Percentiles rank a stretch among this genome's conserved stretches.
phyloP scores from a whole-genome alignment of 2,888 invertebrate species.

The Tetranychus piercei region DNA sequence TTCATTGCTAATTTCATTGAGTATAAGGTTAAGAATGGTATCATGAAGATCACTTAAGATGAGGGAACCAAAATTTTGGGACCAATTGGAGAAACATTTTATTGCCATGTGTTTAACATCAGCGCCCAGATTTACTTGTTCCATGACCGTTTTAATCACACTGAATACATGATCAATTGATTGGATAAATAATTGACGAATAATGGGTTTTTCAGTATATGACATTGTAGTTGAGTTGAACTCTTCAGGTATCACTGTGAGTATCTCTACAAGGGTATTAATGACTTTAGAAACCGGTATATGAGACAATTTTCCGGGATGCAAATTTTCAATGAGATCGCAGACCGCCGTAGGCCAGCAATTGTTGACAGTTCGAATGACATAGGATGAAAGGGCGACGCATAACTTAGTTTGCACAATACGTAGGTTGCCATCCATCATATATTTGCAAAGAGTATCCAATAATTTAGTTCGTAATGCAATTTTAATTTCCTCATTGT shows the following conservation, averaged over 20 bases:
- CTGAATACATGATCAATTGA: slow-evolving; percentile 30
- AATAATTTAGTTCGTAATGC: slow-evolving; percentile 56
- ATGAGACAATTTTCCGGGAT: slow-evolving; percentile 39
- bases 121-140: slow-evolving; percentile 2
- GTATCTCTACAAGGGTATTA: slow-evolving; percentile 56
- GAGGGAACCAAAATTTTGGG: slow-evolving; percentile 41
- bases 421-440: slow-evolving; percentile 50
- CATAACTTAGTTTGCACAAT: slow-evolving; percentile 67
- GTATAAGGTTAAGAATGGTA: slow-evolving; percentile 30
- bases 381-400: slow-evolving; percentile 63
- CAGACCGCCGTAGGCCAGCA: slow-evolving; percentile 50
- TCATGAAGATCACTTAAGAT: slow-evolving; percentile 32
- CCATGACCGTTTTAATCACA: slow-evolving; percentile 29
- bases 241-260: slow-evolving; percentile 72
- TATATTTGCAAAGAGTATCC: slow-evolving; percentile 53
- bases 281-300: slow-evolving; percentile 42
- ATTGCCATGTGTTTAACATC: slow-evolving; percentile 29
- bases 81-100: slow-evolving; percentile 40
- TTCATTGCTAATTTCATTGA: slow-evolving; percentile 31
- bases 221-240: slow-evolving; percentile 24
- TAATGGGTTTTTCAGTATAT: slow-evolving; percentile 21
- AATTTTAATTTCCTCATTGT: slow-evolving; percentile 55
- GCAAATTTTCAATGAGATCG: slow-evolving; percentile 50
- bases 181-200: slow-evolving; percentile 24
- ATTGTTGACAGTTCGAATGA: slow-evolving; percentile 47